Evolutionary conservation across 2,797 vertebrate genomes (phyloP), one percentile per base, ranked within the genome.

Genomic region (Oceanodroma leucorhoa): DNA sequence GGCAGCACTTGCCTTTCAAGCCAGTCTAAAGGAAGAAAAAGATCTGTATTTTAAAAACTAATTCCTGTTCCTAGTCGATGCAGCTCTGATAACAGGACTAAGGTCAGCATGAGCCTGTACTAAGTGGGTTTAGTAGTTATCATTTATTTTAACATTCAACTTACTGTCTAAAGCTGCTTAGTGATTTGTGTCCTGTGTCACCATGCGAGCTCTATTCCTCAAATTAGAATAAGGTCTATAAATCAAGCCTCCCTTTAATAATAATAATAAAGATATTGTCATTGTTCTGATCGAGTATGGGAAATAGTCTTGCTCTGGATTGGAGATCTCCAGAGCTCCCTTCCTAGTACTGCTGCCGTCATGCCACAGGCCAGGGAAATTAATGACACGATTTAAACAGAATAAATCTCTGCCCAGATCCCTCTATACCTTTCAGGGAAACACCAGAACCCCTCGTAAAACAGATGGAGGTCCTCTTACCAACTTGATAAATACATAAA

Each of bases 1-100:
- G 93, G 87, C 94, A 95, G 93, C 72, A 83, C 60, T 80, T 70
- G 60, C 70, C 58, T 89, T 87, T 67, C 78, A 71, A 86, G 87
- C 26, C 50, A 89, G 30, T 36, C 77, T 23, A 60, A 53, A 88
- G 29, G 45, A 67, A 75, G 27, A n/a, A 78, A 83, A 73, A 76
- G 0, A 55, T 23, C 45, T 38, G 26, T 36, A 26, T 57, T 89
- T 85, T 32, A 29, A 50, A 88, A 89, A 34, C 2, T 2, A 71
- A 32, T 38, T 91, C 58, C 29, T 53, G 36, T 51, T 93, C 46
- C 51, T 34, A 18, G 38, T 12, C 30, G 43, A 38, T 27, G 61
- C 38, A 50, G 60, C 69, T 94, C 73, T 43, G 26, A 12, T 53
- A 51, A 14, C 3, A 34, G 41, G 21, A 64, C 45, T 27, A 46